Evolutionary conservation across 2,888 invertebrate genomes (phyloP), one percentile per base, ranked within the genome.

Genomic region (Perizoma affinitatum): DNA sequence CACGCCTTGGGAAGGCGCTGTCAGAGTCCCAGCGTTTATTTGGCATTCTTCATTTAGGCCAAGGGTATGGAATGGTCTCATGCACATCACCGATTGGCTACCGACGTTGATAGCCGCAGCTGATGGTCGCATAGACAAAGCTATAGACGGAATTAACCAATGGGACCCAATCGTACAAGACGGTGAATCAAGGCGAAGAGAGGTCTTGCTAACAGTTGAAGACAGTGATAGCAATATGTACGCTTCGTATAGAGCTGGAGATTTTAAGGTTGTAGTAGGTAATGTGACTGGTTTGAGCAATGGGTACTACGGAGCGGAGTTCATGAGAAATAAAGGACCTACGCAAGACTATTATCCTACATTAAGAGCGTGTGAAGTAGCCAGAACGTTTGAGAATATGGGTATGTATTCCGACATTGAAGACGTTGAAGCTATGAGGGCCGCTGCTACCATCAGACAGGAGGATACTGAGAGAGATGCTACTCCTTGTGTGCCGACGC

Each of bases 1-100:
- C 69, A 95, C 96, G 0, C 92, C 97, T 0, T 97, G 96, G 94
- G 98, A 98, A 86, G 98, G 98, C 4, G 97, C 95, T 0, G 93
- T 97, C 0, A 93, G 97, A 58, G 96, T 96, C 0, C 94, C 95
- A 0, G 96, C 96, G 0, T 95, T 96, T 47, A 88, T 97, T 52
- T 97, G 96, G 94, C 90, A 90, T 65, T 77, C 88, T 0, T 80
- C 84, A 0, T 72, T 91, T 10, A 96, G 95, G 73, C 95, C 96
- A 0, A 93, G 94, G 70, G 93, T 96, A 0, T 90, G 90, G 89
- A 69, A 83, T 34, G 91, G 90, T 2, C 86, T 97, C 52, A 94
- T 97, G 79, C 97, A 97, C 76, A 94, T 97, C 8, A 94, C 95
- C 5, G 98, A 98, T 82, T 97, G 96, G 96, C 79, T 97, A 43